Evolutionary conservation across 2,888 invertebrate genomes (phyloP).

Genomic region (Philhelius pedissequus): DNA sequence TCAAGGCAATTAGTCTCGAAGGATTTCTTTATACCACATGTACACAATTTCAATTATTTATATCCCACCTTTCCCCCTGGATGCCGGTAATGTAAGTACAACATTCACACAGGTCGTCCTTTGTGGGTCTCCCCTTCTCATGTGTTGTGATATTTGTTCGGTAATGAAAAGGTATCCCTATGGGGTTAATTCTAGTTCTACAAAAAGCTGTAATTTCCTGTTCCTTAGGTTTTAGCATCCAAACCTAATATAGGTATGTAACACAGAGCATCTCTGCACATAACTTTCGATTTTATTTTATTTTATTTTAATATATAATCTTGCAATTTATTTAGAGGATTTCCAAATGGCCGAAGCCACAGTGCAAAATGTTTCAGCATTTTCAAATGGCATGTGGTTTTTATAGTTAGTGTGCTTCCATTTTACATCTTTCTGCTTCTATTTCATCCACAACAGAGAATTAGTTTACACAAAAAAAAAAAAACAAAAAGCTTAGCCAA

Average conservation of each 20-base stretch:
- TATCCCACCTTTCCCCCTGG: background rate
- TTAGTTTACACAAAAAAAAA: constrained; percentile 17
- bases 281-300: constrained; percentile 64
- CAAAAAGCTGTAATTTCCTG: constrained; percentile 17
- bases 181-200: background rate
- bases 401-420: constrained; percentile 1
- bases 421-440: background rate
- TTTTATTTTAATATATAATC: constrained; percentile 52
- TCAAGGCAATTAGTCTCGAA: constrained; percentile 44
- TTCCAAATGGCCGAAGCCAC: constrained; percentile 59
- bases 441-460: constrained; percentile 21
- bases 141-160: background rate
- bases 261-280: background rate
- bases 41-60: constrained; percentile 37
- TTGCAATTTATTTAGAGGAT: constrained; percentile 62
- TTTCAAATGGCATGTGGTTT: constrained; percentile 55
- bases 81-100: background rate
- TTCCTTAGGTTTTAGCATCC: background rate
- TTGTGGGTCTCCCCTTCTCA: background rate
- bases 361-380: constrained; percentile 65
- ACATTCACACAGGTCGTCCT: constrained; percentile 46
- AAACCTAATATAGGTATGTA: too few relatives aligned
- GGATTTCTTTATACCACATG: constrained; percentile 32
- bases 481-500: constrained; percentile 32
- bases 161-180: background rate